A percentile compares a stretch with the other conserved stretches of the same genome.
These are phyloP conservation scores for Papilio xuthus DNA, from an alignment of 1,140 invertebrate genomes.

Conservation along the genomic window DNA sequence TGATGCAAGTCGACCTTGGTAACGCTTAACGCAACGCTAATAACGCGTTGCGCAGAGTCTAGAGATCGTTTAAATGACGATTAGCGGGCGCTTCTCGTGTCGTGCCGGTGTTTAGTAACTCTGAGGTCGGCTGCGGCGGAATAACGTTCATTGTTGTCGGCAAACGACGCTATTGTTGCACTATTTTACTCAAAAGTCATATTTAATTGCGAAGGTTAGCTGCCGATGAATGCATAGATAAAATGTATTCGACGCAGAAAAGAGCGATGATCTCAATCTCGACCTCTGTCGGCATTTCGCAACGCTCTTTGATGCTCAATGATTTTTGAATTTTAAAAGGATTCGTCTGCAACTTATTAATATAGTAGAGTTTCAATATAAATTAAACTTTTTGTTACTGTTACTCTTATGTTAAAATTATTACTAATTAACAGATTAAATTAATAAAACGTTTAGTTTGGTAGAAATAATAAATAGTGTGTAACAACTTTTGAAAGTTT, in stretches of 20 bases:
- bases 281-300: conserved; percentile 61
- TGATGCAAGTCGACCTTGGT: conserved; percentile 73
- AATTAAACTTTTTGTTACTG: neutral
- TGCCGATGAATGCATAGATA: conserved; percentile 42
- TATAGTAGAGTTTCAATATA: neutral
- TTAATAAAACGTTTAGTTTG: neutral
- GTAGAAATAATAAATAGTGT: too few relatives aligned
- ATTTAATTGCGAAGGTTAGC: conserved; percentile 65
- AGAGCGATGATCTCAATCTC: conserved; percentile 54
- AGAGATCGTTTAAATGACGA: conserved; percentile 79
- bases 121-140: conserved; percentile 58
- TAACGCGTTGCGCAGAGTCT: conserved; percentile 67
- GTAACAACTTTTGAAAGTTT: too few relatives aligned
- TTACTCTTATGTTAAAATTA: neutral
- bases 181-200: conserved; percentile 69
- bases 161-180: conserved; percentile 62
- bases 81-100: conserved; percentile 68
- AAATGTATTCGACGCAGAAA: conserved; percentile 44
- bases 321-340: conserved; percentile 41
- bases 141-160: conserved; percentile 64
- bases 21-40: conserved; percentile 66
- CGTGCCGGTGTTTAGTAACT: conserved; percentile 66
- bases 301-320: conserved; percentile 51
- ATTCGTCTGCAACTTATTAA: neutral
- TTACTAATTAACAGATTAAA: neutral